Evolutionary conservation across 2,113 vertebrate species (phyloP).

Genomic region (Gallinago undulata): DNA sequence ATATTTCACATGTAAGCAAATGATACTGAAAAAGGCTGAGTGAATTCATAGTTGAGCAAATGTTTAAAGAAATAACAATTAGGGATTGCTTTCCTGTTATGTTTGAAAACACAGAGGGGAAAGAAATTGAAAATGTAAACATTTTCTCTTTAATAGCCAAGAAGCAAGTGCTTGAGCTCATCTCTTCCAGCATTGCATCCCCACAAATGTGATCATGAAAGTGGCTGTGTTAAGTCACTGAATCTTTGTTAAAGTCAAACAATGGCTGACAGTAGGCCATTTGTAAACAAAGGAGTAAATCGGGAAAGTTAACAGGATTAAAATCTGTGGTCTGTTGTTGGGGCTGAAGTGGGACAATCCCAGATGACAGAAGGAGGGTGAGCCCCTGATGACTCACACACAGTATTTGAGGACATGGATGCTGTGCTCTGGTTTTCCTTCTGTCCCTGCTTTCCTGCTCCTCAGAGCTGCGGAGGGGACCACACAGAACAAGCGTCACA

Average conservation of each 20-base stretch:
- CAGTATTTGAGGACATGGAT: background rate
- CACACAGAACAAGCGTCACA: background rate
- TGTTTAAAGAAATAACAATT: slow-evolving; percentile 6
- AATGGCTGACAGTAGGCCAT: background rate
- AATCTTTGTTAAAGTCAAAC: background rate
- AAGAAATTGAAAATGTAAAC: background rate
- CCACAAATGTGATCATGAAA: background rate
- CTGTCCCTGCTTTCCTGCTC: background rate
- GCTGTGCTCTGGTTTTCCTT: background rate
- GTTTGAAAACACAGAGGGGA: background rate
- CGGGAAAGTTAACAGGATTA: background rate
- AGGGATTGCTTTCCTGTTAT: background rate
- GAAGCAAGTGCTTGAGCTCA: background rate
- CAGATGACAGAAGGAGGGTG: background rate
- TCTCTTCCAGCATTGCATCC: background rate
- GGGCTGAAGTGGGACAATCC: background rate
- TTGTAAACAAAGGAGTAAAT: background rate
- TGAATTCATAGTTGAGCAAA: background rate
- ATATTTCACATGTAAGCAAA: background rate
- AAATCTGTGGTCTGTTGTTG: background rate
- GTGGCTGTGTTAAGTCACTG: background rate
- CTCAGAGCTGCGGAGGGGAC: background rate
- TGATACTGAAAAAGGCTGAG: background rate
- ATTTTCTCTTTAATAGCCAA: background rate
- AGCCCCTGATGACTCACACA: background rate